Evolutionary conservation across 92 coral and sea anemone genomes (phyloP).

Genomic region (Actinernus sp.): DNA sequence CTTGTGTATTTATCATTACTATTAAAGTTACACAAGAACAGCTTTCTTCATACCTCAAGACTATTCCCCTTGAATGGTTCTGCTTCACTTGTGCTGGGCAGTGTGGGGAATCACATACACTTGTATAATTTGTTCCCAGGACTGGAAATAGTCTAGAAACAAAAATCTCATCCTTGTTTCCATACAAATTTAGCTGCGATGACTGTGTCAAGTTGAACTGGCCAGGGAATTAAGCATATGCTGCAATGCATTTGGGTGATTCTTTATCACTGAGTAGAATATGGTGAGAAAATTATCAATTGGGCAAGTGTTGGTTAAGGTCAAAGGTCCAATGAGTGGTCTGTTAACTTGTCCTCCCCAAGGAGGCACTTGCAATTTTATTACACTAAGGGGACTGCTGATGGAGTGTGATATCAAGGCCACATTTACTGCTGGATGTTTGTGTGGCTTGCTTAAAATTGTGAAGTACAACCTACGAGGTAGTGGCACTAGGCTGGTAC

Average conservation of each 20-base stretch:
- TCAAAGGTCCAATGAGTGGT: neutral
- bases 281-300: slow-evolving; percentile 48
- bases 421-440: no score
- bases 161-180: slow-evolving; percentile 17
- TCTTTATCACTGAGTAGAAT: no score
- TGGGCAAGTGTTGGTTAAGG: slow-evolving; percentile 42
- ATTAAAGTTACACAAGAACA: no score
- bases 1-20: no score
- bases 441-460: no score
- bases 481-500: neutral
- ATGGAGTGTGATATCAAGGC: no score
- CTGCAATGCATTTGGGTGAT: no score
- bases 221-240: no score
- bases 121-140: slow-evolving; percentile 1
- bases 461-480: neutral
- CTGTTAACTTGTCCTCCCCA: slow-evolving; percentile 27
- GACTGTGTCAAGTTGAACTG: neutral
- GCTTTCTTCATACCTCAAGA: no score
- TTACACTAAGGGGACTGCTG: no score
- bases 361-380: slow-evolving; percentile 42
- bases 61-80: slow-evolving; percentile 20
- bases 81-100: slow-evolving; percentile 43
- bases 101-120: slow-evolving; percentile 22
- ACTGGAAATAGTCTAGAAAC: slow-evolving; percentile 10
- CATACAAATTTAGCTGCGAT: neutral